Evolutionary conservation across 2,113 vertebrate species (phyloP).

Genomic region (Notarius quadriscutis): DNA sequence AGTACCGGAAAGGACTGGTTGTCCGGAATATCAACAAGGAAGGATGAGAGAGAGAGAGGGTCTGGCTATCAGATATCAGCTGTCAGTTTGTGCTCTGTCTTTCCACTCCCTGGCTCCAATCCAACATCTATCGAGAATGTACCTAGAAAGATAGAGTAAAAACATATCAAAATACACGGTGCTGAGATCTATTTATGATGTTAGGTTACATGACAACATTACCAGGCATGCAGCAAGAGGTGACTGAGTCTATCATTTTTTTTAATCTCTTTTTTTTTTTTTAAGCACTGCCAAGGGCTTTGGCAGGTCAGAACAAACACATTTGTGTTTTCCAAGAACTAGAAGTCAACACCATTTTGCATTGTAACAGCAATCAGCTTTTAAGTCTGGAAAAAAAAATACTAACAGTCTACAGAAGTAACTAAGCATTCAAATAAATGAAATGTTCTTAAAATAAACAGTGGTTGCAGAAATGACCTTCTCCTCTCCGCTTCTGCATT

Average conservation of each 20-base stretch:
- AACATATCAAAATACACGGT: constrained; percentile 25
- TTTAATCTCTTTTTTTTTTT: background rate
- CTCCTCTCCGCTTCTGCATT: background rate
- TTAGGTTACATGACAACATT: constrained; percentile 11
- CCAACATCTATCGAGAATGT: background rate
- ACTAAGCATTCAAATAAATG: background rate
- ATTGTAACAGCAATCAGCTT: constrained; percentile 1
- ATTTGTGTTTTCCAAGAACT: constrained; percentile 14
- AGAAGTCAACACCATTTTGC: background rate
- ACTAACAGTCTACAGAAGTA: background rate
- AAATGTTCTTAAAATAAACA: background rate
- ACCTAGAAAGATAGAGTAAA: constrained; percentile 6
- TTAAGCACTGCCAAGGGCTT: background rate
- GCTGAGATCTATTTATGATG: constrained; percentile 33
- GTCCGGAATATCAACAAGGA: background rate
- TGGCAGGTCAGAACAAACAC: constrained; percentile 4
- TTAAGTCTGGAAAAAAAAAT: background rate
- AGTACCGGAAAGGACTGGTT: background rate
- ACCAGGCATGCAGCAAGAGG: background rate
- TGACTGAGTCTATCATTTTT: background rate
- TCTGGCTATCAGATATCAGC: background rate
- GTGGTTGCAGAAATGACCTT: constrained; percentile 12
- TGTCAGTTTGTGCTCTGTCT: background rate
- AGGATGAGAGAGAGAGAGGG: constrained; percentile 1
- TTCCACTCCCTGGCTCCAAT: background rate